Evolutionary conservation across 2,113 vertebrate genomes (phyloP).

Genomic region (Protomyctophum bolini): DNA sequence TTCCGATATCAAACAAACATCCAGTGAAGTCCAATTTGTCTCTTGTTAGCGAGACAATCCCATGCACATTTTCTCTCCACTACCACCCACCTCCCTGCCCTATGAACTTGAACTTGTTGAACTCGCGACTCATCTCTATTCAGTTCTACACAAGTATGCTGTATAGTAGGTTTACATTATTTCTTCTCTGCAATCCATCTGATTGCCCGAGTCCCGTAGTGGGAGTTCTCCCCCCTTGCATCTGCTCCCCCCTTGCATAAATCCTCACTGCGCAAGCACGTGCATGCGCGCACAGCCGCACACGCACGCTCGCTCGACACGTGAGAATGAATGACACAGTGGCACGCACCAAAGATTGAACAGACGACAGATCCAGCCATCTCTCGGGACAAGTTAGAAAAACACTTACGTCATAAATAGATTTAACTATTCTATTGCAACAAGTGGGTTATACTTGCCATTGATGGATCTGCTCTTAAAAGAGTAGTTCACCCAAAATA

Average conservation of each 20-base stretch:
- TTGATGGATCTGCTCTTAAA: too few species aligned
- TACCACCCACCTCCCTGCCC: slow-evolving; percentile 1
- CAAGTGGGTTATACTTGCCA: too few species aligned
- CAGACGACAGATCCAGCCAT: slow-evolving; percentile 5
- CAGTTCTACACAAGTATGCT: slow-evolving; percentile 2
- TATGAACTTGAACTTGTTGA: slow-evolving; percentile 42
- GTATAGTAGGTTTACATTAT: not conserved
- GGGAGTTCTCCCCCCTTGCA: not conserved
- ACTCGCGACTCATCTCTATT: slow-evolving; percentile 23
- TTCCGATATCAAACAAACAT: slow-evolving; percentile 50
- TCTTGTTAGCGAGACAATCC: slow-evolving; percentile 24
- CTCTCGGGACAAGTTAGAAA: slow-evolving; percentile 19
- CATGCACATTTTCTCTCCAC: slow-evolving; percentile 40
- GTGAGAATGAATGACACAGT: too few species aligned
- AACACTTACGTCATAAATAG: too few species aligned
- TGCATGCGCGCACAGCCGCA: not conserved
- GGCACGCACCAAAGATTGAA: not conserved
- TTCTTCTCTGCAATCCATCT: slow-evolving; percentile 3
- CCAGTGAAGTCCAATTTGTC: slow-evolving; percentile 49
- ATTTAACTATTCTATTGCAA: too few species aligned
- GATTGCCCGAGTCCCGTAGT: not conserved
- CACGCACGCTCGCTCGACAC: not conserved
- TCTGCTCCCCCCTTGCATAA: not conserved
- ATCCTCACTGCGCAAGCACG: too few species aligned
- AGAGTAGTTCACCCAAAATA: too few species aligned